Evolutionary conservation across 2,113 vertebrate genomes (phyloP), one percentile per base, ranked within the genome.

Genomic region (Neogobius melanostomus): DNA sequence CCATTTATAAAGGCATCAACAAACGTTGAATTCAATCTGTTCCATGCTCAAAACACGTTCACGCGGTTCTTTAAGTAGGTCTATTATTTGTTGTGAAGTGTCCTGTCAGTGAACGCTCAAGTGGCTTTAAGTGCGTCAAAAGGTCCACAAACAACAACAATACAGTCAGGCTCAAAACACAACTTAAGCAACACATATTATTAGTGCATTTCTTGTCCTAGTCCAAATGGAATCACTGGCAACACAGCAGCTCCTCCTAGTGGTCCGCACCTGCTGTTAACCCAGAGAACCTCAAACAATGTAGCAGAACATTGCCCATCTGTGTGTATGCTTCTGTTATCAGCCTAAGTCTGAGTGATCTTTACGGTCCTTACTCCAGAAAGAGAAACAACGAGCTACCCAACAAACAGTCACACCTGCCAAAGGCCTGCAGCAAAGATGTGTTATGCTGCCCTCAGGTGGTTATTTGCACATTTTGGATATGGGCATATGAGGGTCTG

Each of bases 171-270:
- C 21, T 21, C 21, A 21, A 21, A 21, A 21, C 21, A 21, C 21
- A 21, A 21, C 21, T 21, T 51, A 51, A 2, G 12, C 3, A 42
- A 53, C 21, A 64, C 21, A 21, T 21, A 21, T 21, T 21, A 21
- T 51, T 68, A n/a, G 15, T 44, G 12, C 21, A 72, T 48, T 43
- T 68, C 44, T n/a, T 57, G 12, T 36, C 44, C 49, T 6, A 36
- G 36, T 64, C n/a, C n/a, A 11, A 9, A 51, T 56, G 9, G 44
- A 54, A 73, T 85, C 6, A 16, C n/a, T 2, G 70, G 62, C 80
- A 92, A 59, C 62, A 85, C 83, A 88, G 82, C 82, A 95, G 88
- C 82, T 90, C 91, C 71, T 83, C 90, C 72, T 82, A 83, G 86
- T 93, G 93, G 84, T 91, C 91, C 62, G 82, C 74, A 17, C 90